Conservation (phyloP, 2,888 invertebrate genomes). For the Lissonota sp. region DNA sequence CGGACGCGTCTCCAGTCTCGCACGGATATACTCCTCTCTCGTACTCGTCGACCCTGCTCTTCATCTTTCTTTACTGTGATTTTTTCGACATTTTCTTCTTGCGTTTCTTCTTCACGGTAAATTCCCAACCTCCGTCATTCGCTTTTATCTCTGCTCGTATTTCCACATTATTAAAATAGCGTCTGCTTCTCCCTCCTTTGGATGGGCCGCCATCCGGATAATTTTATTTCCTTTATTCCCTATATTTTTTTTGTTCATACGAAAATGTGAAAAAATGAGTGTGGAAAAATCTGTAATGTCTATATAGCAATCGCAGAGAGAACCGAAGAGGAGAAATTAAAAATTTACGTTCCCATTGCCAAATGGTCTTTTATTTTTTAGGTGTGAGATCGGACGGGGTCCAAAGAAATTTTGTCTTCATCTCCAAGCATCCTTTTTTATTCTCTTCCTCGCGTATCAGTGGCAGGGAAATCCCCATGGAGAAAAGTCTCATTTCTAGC, state of each 20-base stretch:
- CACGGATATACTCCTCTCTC: slow-evolving; percentile 25
- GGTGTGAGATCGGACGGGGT: too few species aligned
- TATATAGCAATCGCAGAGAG: too few species aligned
- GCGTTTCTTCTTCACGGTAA: slow-evolving; percentile 22
- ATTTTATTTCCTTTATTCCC: slow-evolving; percentile 8
- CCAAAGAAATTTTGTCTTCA: slow-evolving; percentile 1
- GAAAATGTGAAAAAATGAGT: neutral
- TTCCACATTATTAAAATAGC: slow-evolving; percentile 49
- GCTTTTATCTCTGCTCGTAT: slow-evolving; percentile 23
- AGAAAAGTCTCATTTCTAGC: slow-evolving; percentile 4
- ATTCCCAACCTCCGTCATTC: slow-evolving; percentile 15
- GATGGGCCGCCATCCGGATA: neutral
- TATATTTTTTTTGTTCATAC: neutral
- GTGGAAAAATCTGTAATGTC: neutral
- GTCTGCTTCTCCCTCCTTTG: neutral
- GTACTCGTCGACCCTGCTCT: slow-evolving; percentile 18
- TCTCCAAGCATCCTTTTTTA: neutral
- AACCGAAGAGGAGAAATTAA: too few species aligned
- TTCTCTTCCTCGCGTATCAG: neutral
- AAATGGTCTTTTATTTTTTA: too few species aligned
- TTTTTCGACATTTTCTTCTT: slow-evolving; percentile 36
- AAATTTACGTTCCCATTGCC: too few species aligned
- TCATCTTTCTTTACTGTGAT: slow-evolving; percentile 22
- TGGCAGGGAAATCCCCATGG: neutral
- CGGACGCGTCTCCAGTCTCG: slow-evolving; percentile 35